Evolutionary conservation across 1,140 invertebrate genomes (phyloP).

Genomic region (Lycorma delicatula): DNA sequence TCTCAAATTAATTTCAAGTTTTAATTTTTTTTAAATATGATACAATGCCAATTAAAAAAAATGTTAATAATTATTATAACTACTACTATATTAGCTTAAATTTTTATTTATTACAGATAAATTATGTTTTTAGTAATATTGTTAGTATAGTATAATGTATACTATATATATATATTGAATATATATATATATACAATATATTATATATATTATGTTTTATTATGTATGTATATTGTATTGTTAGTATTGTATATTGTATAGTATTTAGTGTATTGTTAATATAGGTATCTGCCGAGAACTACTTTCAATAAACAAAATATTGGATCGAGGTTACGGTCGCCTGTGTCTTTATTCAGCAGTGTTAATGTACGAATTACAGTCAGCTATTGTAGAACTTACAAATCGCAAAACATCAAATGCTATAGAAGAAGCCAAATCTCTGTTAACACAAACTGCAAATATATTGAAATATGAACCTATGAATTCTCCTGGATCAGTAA

Average conservation of each 20-base stretch:
- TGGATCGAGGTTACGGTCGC: slow-evolving; percentile 61
- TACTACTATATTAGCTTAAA: too few relatives aligned
- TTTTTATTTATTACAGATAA: not conserved
- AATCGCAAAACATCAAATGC: slow-evolving; percentile 41
- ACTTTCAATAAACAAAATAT: slow-evolving; percentile 47
- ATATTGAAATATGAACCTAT: slow-evolving; percentile 43
- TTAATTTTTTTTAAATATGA: too few relatives aligned
- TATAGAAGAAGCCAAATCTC: slow-evolving; percentile 36
- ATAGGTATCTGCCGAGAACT: slow-evolving; percentile 57
- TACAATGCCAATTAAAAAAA: too few relatives aligned
- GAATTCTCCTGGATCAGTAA: slow-evolving; percentile 39
- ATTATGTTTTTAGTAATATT: not conserved
- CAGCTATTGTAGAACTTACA: slow-evolving; percentile 46
- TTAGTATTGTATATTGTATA: too few relatives aligned
- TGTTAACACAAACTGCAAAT: slow-evolving; percentile 39
- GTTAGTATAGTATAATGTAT: not conserved
- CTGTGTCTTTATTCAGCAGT: slow-evolving; percentile 62
- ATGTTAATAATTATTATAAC: too few relatives aligned
- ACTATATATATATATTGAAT: not conserved
- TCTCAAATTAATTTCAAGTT: too few relatives aligned
- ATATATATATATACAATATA: not conserved
- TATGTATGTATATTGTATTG: too few relatives aligned
- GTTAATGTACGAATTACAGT: slow-evolving; percentile 54
- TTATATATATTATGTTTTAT: not conserved
- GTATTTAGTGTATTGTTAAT: not conserved